Evolutionary conservation across 1,140 invertebrate species (phyloP), one percentile per base, ranked within the genome.

Genomic region (Aleiodes sp.): DNA sequence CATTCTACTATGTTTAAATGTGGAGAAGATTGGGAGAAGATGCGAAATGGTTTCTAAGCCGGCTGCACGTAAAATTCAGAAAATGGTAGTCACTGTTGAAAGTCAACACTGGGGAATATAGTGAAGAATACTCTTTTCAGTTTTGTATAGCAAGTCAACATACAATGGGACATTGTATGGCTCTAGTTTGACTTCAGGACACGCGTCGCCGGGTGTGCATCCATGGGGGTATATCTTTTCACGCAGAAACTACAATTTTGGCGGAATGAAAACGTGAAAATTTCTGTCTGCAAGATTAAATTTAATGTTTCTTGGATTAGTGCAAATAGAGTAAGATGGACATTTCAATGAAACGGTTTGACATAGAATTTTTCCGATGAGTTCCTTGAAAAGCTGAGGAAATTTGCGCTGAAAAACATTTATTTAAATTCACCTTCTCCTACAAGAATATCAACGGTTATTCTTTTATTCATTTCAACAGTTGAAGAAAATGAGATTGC

Each of bases 121-220:
- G 7, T 52, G 21, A 21, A 52, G 46, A 52, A 43, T 43, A 43
- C 21, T 52, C 46, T 52, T 52, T 52, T 52, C 46, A 52, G 21
- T 12, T 52, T n/a, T 7, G 39, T 7, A 52, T 52, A 24, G 46
- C 7, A 52, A 52, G 46, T 24, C 46, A 21, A 21, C 8, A 21
- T 8, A 52, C 46, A 52, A 52, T 52, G 46, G 16, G 21, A 52
- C 46, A 52, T 52, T 52, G 46, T 52, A 21, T 9, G 16, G 2
- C 16, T 21, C 46, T 52, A 16, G 46, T 52, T 21, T 52, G 46
- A 52, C 46, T 52, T 52, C 12, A 52, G 46, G 46, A 52, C 46
- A 52, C 46, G 46, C 46, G 46, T 52, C 46, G 46, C 46, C 46
- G 46, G 46, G 46, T 52, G 46, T 52, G 19, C 46, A 52, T 21